These are phyloP conservation scores for Hetaerina americana DNA, from an alignment of 1,140 invertebrate genomes.

Conservation along the genomic window DNA sequence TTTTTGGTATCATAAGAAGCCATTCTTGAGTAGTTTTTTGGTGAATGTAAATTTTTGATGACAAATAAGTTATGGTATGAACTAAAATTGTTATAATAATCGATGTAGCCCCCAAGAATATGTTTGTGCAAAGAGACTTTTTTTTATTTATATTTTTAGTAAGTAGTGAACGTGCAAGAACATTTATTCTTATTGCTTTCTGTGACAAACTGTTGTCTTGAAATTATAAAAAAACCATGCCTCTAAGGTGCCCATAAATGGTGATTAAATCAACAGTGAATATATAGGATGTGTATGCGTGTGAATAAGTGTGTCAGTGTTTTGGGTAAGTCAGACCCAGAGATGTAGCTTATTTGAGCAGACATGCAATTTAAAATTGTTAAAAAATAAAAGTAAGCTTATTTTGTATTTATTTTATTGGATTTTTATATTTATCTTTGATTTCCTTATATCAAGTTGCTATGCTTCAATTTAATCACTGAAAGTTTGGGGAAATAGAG, in stretches of 20 bases:
- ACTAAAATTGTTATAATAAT: background rate
- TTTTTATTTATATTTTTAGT: background rate
- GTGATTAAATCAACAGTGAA: background rate
- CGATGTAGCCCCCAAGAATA: background rate
- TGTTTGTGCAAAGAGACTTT: background rate
- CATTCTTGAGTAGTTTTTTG: background rate
- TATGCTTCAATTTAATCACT: too few relatives aligned
- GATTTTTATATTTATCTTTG: background rate
- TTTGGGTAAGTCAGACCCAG: background rate
- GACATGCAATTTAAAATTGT: background rate
- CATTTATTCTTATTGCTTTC: background rate
- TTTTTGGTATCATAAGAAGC: too few relatives aligned
- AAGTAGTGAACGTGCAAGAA: background rate
- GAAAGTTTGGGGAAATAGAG: background rate
- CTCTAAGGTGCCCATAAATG: background rate
- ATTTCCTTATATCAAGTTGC: background rate
- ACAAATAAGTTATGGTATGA: background rate
- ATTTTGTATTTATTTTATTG: background rate
- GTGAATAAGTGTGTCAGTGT: background rate
- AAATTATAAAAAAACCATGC: background rate
- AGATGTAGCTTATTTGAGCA: background rate
- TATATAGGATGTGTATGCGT: background rate
- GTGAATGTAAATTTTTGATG: background rate
- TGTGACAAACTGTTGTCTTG: background rate
- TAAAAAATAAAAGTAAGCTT: background rate